Percentiles rank a stretch among this genome's conserved stretches.
These are phyloP conservation scores for Willowsia nigromaculata DNA, from an alignment of 2,888 invertebrate genomes.

Conservation along the genomic window DNA sequence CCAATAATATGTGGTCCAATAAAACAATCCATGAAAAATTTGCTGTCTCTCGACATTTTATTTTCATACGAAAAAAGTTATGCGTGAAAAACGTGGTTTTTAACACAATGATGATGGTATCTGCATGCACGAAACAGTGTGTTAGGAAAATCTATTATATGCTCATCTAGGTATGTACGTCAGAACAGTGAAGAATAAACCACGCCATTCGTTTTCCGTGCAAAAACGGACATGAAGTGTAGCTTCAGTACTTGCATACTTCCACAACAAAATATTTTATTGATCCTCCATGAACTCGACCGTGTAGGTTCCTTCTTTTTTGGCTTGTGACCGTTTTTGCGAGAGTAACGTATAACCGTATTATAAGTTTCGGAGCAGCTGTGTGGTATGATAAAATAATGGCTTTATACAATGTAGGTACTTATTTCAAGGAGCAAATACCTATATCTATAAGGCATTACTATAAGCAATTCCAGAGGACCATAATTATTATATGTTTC, in stretches of 20 bases:
- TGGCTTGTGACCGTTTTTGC: neutral
- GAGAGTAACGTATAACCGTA: neutral
- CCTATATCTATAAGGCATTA: neutral
- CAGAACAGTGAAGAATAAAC: neutral
- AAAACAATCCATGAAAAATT: too few relatives aligned
- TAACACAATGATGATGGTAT: too few relatives aligned
- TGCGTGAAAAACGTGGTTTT: too few relatives aligned
- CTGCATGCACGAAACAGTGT: neutral
- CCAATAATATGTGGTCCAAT: too few relatives aligned
- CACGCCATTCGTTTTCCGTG: neutral
- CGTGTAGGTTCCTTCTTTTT: neutral
- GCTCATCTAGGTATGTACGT: neutral
- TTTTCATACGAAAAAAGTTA: too few relatives aligned
- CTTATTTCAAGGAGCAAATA: neutral
- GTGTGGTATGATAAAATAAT: neutral
- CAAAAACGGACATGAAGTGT: neutral
- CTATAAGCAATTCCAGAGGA: neutral
- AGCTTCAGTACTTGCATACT: neutral
- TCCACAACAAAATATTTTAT: neutral
- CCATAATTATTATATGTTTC: neutral
- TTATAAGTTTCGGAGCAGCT: constrained; percentile 9
- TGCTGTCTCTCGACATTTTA: too few relatives aligned
- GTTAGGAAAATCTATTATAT: too few relatives aligned
- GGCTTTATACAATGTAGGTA: neutral
- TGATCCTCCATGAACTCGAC: constrained; percentile 17